Evolutionary conservation across 2,797 vertebrate species (phyloP).

Genomic region (Pipistrellus kuhlii): DNA sequence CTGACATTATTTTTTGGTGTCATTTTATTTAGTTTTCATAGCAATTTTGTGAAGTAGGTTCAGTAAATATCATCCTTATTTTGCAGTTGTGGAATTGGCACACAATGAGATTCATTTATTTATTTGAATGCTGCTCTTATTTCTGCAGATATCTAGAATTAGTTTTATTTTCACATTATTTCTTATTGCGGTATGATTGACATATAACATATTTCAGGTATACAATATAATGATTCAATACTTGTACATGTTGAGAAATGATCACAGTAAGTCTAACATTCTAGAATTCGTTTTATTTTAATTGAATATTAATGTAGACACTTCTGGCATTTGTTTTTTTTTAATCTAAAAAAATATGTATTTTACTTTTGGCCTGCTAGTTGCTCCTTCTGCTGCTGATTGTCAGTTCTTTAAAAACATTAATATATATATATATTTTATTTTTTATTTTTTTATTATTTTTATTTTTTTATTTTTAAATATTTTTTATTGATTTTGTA

Average conservation of each 20-base stretch:
- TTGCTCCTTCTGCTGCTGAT: conserved; percentile 24
- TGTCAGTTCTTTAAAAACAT: conserved; percentile 21
- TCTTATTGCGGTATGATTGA: conserved; percentile 6
- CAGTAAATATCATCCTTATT: conserved; percentile 16
- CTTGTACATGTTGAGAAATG: not conserved
- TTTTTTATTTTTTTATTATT: no score
- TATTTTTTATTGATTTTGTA: no score
- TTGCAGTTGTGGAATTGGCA: conserved; percentile 60
- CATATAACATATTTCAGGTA: not conserved
- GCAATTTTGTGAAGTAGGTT: not conserved
- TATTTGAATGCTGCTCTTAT: conserved; percentile 50
- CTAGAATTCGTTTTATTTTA: conserved; percentile 60
- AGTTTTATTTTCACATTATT: conserved; percentile 19
- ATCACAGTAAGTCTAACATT: not conserved
- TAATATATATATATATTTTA: no score
- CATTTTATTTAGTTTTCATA: conserved; percentile 56
- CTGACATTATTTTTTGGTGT: conserved; percentile 34
- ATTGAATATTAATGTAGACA: conserved; percentile 54
- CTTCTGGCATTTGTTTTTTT: conserved; percentile 42
- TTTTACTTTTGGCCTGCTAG: conserved; percentile 32
- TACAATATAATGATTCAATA: not conserved
- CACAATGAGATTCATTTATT: conserved; percentile 34
- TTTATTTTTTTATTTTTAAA: no score
- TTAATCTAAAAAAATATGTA: conserved; percentile 21
- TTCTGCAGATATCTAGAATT: conserved; percentile 49